phyloP scores from a whole-genome alignment of 2,113 vertebrate species.

The Colistium nudipinnis region DNA sequence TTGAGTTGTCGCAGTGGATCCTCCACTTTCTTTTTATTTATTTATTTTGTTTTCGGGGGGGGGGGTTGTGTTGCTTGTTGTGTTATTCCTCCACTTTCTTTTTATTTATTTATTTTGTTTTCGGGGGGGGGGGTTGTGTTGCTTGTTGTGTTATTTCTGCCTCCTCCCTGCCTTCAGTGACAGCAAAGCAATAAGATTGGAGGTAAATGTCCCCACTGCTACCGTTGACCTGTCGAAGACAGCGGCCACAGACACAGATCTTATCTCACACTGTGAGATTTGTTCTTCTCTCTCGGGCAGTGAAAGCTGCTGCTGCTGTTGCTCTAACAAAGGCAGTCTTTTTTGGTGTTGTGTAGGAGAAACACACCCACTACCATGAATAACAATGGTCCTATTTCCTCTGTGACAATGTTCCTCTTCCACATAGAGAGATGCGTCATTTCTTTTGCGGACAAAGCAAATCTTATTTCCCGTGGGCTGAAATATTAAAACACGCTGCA shows the following conservation, averaged over 20 bases:
- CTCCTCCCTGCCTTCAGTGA: not conserved
- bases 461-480: no score
- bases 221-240: constrained; percentile 39
- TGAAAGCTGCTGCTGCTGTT: constrained; percentile 11
- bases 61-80: constrained; percentile 47
- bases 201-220: constrained; percentile 43
- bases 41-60: no score
- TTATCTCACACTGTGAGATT: constrained; percentile 33
- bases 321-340: constrained; percentile 18
- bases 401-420: constrained; percentile 4
- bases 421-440: not conserved
- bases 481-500: not conserved
- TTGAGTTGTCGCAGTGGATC: constrained; percentile 54
- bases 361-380: constrained; percentile 5
- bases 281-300: constrained; percentile 19
- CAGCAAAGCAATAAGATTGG: constrained; percentile 56
- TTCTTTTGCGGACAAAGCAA: not conserved
- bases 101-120: no score
- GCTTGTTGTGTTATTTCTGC: constrained; percentile 42
- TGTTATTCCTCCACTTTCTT: constrained; percentile 32
- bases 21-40: constrained; percentile 28
- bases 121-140: no score
- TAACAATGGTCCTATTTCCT: constrained; percentile 15
- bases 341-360: constrained; percentile 27
- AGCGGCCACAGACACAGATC: constrained; percentile 31